Evolutionary conservation across 2,797 vertebrate species (phyloP), one percentile per base, ranked within the genome.

Genomic region (Silurus lanzhouensis): DNA sequence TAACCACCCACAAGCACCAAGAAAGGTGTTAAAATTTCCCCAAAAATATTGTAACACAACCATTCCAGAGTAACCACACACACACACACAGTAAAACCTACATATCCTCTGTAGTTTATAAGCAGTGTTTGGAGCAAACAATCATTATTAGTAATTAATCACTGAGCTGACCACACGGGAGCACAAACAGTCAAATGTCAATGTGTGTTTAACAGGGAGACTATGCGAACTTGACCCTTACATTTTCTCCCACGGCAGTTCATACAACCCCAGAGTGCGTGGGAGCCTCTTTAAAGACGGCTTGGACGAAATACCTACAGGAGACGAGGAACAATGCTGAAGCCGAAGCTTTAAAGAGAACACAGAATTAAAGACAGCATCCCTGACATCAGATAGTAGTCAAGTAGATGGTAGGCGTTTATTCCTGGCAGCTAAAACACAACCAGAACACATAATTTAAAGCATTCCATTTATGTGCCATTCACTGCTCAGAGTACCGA

Each of bases 241-340:
- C 15, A 46, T 66, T 81, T 67, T 76, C 79, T 85, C 79, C 60
- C 79, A 75, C 20, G 15, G 8, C 22, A 74, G n/a, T 15, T 31
- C 27, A 63, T 48, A 38, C 67, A 81, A 52, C 27, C 66, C 27
- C 74, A 2, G 52, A 60, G n/a, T 17, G 38, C 22, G 66, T 52
- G 71, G 71, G 71, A 66, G 48, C 66, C 31, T 85, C 71, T n/a
- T 46, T 13, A 27, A 55, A 46, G 61, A 48, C 15, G 60, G 31
- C 12, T 14, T 61, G 9, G 12, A 64, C 1, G 25, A 17, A 75
- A 82, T 38, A 48, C 31, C 52, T 60, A 64, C 60, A 46, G 15
- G 13, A 15, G 15, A 67, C 66, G n/a, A 19, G 2, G 7, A 1
- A 74, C 55, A 76, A 31, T 58, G 25, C n/a, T 74, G 17, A 58